Evolutionary conservation across 2,888 invertebrate genomes (phyloP).

Genomic region (Muscina levida): DNA sequence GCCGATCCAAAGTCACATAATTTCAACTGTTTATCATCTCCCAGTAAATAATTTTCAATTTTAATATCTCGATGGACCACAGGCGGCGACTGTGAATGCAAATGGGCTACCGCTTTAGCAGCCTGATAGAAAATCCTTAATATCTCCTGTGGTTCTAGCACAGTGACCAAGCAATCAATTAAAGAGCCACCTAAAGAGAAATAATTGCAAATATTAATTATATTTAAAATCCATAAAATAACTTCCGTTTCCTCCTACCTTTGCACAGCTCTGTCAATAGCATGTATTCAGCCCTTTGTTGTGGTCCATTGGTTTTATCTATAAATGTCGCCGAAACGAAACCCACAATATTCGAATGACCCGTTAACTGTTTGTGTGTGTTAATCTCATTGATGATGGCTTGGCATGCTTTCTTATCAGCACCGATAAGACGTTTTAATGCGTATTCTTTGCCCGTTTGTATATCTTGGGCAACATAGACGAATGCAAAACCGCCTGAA

Average conservation of each 20-base stretch:
- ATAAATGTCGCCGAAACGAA: constrained; percentile 92
- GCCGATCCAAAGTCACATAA: constrained; percentile 99
- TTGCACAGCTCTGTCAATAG: constrained; percentile 95
- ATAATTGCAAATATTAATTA: neutral
- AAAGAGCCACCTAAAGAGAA: constrained; percentile 76
- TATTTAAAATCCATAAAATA: neutral
- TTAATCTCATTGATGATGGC: constrained; percentile 91
- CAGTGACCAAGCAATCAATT: constrained; percentile 75
- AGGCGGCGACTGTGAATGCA: constrained; percentile 95
- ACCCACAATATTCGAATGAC: constrained; percentile 94
- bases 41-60: constrained; percentile 95
- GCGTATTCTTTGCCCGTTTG: constrained; percentile 94
- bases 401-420: constrained; percentile 89
- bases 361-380: constrained; percentile 91
- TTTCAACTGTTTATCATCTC: constrained; percentile 91
- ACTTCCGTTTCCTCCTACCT: constrained; percentile 81
- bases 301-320: constrained; percentile 88
- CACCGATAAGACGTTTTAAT: constrained; percentile 92
- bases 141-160: constrained; percentile 82
- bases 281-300: constrained; percentile 93
- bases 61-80: constrained; percentile 97
- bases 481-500: constrained; percentile 97
- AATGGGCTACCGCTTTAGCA: constrained; percentile 93
- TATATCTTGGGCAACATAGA: constrained; percentile 95
- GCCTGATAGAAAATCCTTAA: constrained; percentile 95